Evolutionary conservation across 2,888 invertebrate species (phyloP).

Genomic region (Heliconius hortense): DNA sequence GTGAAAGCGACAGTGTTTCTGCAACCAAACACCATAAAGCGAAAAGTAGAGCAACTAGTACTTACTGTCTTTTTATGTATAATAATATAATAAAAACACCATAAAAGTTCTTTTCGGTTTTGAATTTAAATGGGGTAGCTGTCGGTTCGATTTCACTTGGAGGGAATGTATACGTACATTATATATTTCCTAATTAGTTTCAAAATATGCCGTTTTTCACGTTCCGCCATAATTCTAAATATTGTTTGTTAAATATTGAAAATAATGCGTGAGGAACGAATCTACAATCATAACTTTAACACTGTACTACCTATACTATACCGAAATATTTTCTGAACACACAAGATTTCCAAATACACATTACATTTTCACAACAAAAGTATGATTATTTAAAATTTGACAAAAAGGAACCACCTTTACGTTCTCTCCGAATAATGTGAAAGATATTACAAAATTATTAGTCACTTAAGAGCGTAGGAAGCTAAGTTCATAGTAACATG

Average conservation of each 20-base stretch:
- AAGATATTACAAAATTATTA: no score
- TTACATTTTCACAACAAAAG: no score
- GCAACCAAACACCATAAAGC: background rate
- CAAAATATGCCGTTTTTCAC: no score
- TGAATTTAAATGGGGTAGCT: background rate
- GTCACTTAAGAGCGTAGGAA: background rate
- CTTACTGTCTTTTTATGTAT: slow-evolving; percentile 2
- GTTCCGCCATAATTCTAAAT: no score
- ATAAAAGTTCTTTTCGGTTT: background rate
- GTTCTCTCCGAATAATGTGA: no score
- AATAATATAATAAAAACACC: slow-evolving; percentile 1
- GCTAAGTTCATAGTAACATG: background rate
- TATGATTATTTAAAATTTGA: no score
- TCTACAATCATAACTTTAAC: no score
- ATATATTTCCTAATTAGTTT: no score
- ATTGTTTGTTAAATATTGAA: background rate
- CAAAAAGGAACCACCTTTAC: no score
- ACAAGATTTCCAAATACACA: no score
- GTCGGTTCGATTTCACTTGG: background rate
- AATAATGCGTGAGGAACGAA: background rate
- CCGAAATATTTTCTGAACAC: background rate
- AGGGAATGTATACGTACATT: background rate
- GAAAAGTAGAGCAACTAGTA: slow-evolving; percentile 3
- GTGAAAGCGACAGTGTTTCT: background rate
- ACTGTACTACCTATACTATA: background rate